phyloP scores from a whole-genome alignment of 2,888 invertebrate genomes.

The Rhingia rostrata region DNA sequence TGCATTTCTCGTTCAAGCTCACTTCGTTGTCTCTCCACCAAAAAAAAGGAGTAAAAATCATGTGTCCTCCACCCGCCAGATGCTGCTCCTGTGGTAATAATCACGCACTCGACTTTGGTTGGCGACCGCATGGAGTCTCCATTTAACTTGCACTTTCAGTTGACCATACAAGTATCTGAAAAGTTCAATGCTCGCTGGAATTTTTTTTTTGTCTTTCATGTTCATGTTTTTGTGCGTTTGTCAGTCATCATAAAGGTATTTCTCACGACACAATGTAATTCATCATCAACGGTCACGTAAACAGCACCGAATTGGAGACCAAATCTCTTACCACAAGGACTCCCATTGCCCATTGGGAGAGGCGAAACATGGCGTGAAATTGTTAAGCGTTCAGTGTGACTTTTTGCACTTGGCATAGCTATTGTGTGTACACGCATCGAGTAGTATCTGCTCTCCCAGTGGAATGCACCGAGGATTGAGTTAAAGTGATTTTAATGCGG shows the following conservation, averaged over 20 bases:
- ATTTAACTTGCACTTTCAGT: constrained; percentile 64
- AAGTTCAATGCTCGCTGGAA: constrained; percentile 18
- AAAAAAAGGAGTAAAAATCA: neutral
- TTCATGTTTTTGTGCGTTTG: constrained; percentile 12
- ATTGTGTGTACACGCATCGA: neutral
- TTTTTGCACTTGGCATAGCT: constrained; percentile 31
- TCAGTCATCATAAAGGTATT: constrained; percentile 6
- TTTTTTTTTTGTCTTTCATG: neutral
- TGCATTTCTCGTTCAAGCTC: constrained; percentile 60
- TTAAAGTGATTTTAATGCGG: constrained; percentile 50
- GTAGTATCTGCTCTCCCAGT: neutral
- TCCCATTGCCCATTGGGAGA: constrained; percentile 6
- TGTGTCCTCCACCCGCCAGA: constrained; percentile 50
- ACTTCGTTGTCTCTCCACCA: constrained; percentile 30
- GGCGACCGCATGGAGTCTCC: neutral
- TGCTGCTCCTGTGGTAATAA: constrained; percentile 49
- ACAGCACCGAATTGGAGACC: constrained; percentile 30
- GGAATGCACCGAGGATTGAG: constrained; percentile 34
- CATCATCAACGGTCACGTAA: constrained; percentile 52
- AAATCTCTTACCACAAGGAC: constrained; percentile 30
- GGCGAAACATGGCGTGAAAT: constrained; percentile 44
- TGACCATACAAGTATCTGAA: constrained; percentile 41
- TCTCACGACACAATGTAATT: constrained; percentile 46
- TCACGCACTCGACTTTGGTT: constrained; percentile 37
- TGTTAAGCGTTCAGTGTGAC: constrained; percentile 21